Evolutionary conservation across 2,113 vertebrate genomes (phyloP), one percentile per base, ranked within the genome.

Genomic region (Falco punctatus): DNA sequence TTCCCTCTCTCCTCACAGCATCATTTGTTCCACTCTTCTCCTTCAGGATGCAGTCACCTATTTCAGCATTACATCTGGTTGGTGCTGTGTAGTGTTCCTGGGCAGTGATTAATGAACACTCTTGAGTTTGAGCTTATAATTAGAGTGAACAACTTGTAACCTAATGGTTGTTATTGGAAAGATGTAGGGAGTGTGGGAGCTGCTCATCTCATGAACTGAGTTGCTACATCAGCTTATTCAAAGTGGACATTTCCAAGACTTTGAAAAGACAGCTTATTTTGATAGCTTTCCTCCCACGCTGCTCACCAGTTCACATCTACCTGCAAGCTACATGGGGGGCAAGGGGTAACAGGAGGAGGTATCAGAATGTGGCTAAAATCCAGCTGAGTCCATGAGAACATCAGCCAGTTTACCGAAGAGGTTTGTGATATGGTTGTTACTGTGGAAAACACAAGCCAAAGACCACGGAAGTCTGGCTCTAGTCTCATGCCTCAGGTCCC

Each of bases 321-420:
- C 35, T 77, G 11, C 9, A 18, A 52, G 30, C 24, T 49, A n/a
- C 40, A 4, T 6, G 6, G 54, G 17, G 32, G 21, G 15, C 17
- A 69, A n/a, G 8, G 22, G 9, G 2, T 17, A 58, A 15, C 0
- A 0, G 48, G 21, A 67, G 26, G 14, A 46, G 7, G 6, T 22
- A 9, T 44, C 66, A 24, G 8, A 13, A 6, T 30, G 11, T 40
- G 52, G 17, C 42, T 69, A 14, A 80, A 75, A 51, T 67, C 40
- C 52, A 51, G 5, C 51, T 59, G 22, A 58, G 27, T 64, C 52
- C 27, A 19, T 28, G 64, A n/a, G n/a, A 61, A 70, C 18, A 15
- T 32, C 70, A 33, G 10, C 19, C 42, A 26, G 26, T 44, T 88
- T 59, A 38, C 11, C 54, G 23, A 62, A 55, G 18, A 72, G 13